Evolutionary conservation across 2,797 vertebrate species (phyloP), one percentile per base, ranked within the genome.

Genomic region (Peromyscus eremicus): DNA sequence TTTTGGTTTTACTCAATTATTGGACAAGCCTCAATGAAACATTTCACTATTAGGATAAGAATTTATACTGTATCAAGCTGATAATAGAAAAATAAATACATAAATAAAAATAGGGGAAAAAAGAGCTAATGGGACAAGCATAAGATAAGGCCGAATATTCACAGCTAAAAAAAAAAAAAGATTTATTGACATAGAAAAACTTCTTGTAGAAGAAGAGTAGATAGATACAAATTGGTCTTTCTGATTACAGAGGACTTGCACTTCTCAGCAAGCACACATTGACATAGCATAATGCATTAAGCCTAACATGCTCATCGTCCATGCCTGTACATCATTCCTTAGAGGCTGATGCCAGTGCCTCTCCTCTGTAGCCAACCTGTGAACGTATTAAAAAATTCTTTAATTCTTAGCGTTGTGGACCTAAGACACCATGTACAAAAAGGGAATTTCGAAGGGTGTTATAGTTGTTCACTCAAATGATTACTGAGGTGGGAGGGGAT

Each of bases 191-290:
- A 34, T 12, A 40, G 25, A 71, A 55, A 66, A 88, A 66, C 27
- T 70, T 90, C 6, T 76, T 60, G 2, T 87, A 27, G 83, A 92
- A 57, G 43, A 95, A 93, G 62, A 64, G n/a, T 82, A 83, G 25
- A 32, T 82, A 86, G 16, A 29, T 77, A 52, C 5, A 91, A 84
- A 43, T 14, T n/a, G 17, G 32, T 88, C 52, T 87, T 9, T 83
- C 8, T 64, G 75, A 75, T 86, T 81, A 68, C 62, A 40, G 11
- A 92, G 94, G 29, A 60, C 49, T 32, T 27, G 37, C 14, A 82
- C 40, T 87, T 11, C 37, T 25, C 40, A 90, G 10, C 79, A 92
- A 89, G 13, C 25, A 55, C 89, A 94, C 37, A 27, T 12, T 87
- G 49, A 32, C 19, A 64, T 62, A 43, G 87, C 34, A 27, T 32